Conservation (phyloP, 2,888 invertebrate species). For the Ochropacha duplaris region DNA sequence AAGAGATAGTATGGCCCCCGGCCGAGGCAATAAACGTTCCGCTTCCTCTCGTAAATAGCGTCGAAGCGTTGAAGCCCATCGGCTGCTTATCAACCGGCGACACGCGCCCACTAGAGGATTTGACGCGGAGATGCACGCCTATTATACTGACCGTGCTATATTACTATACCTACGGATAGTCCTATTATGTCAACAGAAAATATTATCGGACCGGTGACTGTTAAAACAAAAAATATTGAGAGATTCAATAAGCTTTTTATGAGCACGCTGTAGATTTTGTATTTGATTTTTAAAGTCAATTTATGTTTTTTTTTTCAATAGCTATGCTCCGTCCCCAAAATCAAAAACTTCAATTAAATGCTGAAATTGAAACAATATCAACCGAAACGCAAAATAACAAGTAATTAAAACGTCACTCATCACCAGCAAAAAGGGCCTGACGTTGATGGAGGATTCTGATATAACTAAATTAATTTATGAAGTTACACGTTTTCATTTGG, state of each 20-base stretch:
- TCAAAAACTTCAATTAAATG: slow-evolving; percentile 27
- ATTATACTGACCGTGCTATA: slow-evolving; percentile 53
- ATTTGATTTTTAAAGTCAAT: neutral
- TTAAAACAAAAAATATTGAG: neutral
- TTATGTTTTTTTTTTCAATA: neutral
- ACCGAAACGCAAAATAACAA: slow-evolving; percentile 37
- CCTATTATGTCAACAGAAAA: neutral
- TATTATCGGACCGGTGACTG: neutral
- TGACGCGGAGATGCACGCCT: slow-evolving; percentile 64
- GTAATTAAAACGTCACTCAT: slow-evolving; percentile 52
- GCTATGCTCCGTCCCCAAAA: neutral
- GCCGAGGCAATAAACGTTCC: slow-evolving; percentile 3
- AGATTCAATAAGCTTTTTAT: neutral
- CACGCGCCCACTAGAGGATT: slow-evolving; percentile 71
- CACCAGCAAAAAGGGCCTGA: slow-evolving; percentile 42
- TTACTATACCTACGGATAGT: slow-evolving; percentile 1
- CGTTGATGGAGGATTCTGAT: slow-evolving; percentile 47
- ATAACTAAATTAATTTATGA: slow-evolving; percentile 46
- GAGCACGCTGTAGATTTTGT: slow-evolving; percentile 2
- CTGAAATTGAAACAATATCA: slow-evolving; percentile 39
- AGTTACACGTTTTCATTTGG: slow-evolving; percentile 24
- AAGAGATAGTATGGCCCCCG: neutral
- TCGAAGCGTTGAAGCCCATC: slow-evolving; percentile 41
- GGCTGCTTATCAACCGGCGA: slow-evolving; percentile 72
- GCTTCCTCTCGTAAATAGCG: slow-evolving; percentile 31